Evolutionary conservation across 1,140 invertebrate species (phyloP).

Genomic region (Cephus cinctus): DNA sequence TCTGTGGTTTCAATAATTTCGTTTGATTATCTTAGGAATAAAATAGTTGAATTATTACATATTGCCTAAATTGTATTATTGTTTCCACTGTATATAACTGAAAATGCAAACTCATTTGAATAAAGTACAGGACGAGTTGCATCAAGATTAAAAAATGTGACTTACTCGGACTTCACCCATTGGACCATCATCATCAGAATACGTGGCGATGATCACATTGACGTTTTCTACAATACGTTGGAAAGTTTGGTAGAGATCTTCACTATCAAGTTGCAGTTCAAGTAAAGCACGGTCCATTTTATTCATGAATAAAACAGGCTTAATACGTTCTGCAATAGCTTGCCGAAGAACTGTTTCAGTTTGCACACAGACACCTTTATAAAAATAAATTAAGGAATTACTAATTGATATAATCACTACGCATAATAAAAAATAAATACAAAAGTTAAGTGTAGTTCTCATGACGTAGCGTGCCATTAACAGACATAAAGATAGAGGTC

Average conservation of each 20-base stretch:
- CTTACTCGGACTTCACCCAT: constrained; percentile 96
- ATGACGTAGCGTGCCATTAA: constrained; percentile 58
- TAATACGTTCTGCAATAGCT: constrained; percentile 98
- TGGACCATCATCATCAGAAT: constrained; percentile 93
- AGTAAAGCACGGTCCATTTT: constrained; percentile 98
- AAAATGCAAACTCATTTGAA: too few relatives aligned
- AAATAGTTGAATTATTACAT: too few relatives aligned
- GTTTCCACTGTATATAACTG: too few relatives aligned
- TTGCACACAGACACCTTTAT: constrained; percentile 95
- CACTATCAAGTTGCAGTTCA: constrained; percentile 91
- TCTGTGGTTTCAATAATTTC: too few relatives aligned
- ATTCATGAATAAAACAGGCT: constrained; percentile 99
- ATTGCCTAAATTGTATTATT: too few relatives aligned
- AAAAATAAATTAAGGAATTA: too few relatives aligned
- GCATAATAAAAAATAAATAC: too few relatives aligned
- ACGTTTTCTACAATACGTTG: constrained; percentile 99
- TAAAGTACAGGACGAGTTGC: too few relatives aligned
- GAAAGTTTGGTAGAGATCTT: constrained; percentile 99
- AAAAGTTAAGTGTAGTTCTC: constrained; percentile 30
- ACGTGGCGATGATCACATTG: constrained; percentile 99
- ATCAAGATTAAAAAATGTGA: too few relatives aligned
- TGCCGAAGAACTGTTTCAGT: constrained; percentile 99
- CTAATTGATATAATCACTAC: too few relatives aligned
- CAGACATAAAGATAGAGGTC: constrained; percentile 69
- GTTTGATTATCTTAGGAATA: too few relatives aligned